A percentile compares a stretch with the other conserved stretches of the same genome.
Conservation (phyloP, 2,797 vertebrate genomes). For the Zalophus californianus region DNA sequence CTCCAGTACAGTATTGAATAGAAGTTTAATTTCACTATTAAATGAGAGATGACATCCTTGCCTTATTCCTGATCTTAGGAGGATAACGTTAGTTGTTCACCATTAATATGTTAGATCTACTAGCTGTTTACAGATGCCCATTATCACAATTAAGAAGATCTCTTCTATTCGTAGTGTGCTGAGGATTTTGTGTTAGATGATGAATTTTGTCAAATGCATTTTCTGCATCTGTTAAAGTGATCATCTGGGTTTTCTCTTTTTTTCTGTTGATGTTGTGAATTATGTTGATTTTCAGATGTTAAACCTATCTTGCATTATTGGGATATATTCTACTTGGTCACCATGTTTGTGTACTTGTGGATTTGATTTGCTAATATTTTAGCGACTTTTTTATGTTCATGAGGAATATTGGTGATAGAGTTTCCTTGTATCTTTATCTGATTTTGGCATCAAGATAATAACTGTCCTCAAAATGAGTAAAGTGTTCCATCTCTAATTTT, state of each 20-base stretch:
- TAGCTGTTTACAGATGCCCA: conserved; percentile 20
- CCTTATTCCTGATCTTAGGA: not conserved
- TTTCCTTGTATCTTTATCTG: not conserved
- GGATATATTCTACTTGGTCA: not conserved
- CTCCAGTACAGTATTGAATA: not conserved
- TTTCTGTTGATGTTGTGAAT: not conserved
- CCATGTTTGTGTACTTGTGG: not conserved
- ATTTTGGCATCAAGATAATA: not conserved
- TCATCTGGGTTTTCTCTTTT: not conserved
- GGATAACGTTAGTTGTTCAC: not conserved
- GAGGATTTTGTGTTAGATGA: not conserved
- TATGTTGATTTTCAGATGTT: not conserved
- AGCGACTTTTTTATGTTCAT: conserved; percentile 17
- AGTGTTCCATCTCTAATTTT: not conserved
- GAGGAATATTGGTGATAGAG: not conserved
- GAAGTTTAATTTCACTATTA: conserved; percentile 30
- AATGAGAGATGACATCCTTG: not conserved
- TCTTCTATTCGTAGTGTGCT: not conserved
- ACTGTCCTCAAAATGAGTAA: not conserved
- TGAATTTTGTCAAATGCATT: conserved; percentile 43
- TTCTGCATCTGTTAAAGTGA: conserved; percentile 10
- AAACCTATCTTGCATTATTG: conserved; percentile 20
- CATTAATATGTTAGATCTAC: conserved; percentile 5
- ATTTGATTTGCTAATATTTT: conserved; percentile 29
- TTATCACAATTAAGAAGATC: not conserved